These are phyloP conservation scores for Hydrophis major DNA, from an alignment of 2,797 vertebrate species.

Conservation along the genomic window DNA sequence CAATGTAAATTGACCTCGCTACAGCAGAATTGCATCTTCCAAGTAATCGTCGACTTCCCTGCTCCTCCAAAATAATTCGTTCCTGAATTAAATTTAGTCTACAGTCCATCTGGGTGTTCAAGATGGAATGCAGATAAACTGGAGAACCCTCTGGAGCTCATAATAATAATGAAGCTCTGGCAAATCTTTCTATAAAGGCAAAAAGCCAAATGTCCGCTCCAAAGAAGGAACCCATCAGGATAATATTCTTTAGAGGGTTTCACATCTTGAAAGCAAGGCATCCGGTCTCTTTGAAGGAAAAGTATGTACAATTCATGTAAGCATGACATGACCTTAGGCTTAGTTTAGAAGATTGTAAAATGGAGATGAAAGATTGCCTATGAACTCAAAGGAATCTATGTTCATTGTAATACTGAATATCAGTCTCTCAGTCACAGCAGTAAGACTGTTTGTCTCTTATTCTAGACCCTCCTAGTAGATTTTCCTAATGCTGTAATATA, in stretches of 20 bases:
- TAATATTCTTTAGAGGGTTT: neutral
- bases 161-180: conserved; percentile 22
- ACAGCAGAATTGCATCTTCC: conserved; percentile 21
- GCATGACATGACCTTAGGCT: neutral
- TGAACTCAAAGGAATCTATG: neutral
- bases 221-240: neutral
- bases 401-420: neutral
- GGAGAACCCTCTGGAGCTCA: conserved; percentile 13
- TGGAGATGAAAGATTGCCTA: neutral
- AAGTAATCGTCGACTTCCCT: neutral
- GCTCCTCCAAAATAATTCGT: neutral
- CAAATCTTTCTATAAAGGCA: conserved; percentile 3
- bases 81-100: conserved; percentile 32
- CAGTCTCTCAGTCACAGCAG: neutral
- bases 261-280: neutral
- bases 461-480: neutral
- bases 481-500: neutral
- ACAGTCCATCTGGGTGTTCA: conserved; percentile 14
- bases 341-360: neutral
- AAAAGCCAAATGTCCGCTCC: neutral
- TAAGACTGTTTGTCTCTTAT: neutral
- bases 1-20: conserved; percentile 8
- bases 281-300: neutral
- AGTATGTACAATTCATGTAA: neutral
- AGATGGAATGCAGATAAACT: conserved; percentile 16